Evolutionary conservation across 2,113 vertebrate genomes (phyloP), one percentile per base, ranked within the genome.

Genomic region (Periophthalmus modestus): DNA sequence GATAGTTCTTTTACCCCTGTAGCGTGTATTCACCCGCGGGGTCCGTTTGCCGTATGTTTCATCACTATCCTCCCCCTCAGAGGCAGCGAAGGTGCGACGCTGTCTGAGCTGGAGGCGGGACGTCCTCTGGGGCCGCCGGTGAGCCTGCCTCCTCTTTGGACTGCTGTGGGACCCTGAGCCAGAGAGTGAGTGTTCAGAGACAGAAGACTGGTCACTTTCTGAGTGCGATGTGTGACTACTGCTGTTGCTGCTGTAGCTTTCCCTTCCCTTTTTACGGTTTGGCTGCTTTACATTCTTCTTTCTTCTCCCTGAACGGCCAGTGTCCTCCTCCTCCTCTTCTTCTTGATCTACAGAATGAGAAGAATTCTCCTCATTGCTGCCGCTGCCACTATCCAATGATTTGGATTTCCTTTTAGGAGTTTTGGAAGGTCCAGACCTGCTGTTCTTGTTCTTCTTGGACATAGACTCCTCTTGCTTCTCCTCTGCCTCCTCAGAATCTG

Each of bases 1-100:
- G 2, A 94, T 92, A 0, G 92, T 94, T 75, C 87, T 89, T 50
- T 91, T 93, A 10, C 94, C 94, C 1, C 87, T 73, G 78, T 94
- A 93, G 3, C 94, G 90, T 28, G 94, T 94, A 86, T 86, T 93
- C 33, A 94, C 88, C 0, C 86, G 88, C 0, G 66, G 75, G 58
- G 82, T 90, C 62, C 76, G 58, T 43, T 1, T 89, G 57, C 79
- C 21, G 46, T 73, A 80, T 0, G 77, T 83, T 71, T 76, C 65
- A 5, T 92, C 87, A 5, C 91, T 93, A 48, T 92, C 87, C 7
- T 92, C 93, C 24, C 58, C 89, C 9, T 89, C 90, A 0, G 88
- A 89, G 66, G 69, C 68, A 0, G 79, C 68, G 0, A 5, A 55
- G 6, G 61, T 73, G 36, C 68, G 83, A 16, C 73, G 83, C 76